Conservation (phyloP, 2,113 vertebrate genomes). For the Lycaon pictus region DNA sequence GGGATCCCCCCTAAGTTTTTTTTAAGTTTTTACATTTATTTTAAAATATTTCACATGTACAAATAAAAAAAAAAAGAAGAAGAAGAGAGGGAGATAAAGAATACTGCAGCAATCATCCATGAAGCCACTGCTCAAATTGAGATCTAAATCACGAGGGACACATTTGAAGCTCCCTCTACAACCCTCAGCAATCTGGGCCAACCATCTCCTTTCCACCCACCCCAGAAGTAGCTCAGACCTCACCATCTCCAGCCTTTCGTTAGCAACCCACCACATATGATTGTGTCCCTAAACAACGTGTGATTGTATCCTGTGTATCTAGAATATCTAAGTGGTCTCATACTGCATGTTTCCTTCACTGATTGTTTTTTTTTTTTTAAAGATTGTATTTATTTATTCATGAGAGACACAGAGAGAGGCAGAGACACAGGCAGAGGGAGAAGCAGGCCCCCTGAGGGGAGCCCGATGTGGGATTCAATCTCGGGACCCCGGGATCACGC, state of each 20-base stretch:
- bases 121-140: not conserved
- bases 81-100: not conserved
- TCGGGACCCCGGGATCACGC: too few relatives aligned
- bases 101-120: not conserved
- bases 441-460: too few relatives aligned
- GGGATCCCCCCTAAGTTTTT: not conserved
- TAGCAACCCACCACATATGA: not conserved
- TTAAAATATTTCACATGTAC: not conserved
- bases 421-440: too few relatives aligned
- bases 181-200: not conserved
- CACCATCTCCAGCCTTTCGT: not conserved
- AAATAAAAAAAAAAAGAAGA: not conserved
- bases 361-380: too few relatives aligned
- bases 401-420: too few relatives aligned
- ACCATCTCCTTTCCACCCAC: too few relatives aligned
- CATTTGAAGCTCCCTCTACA: not conserved
- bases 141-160: not conserved
- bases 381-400: too few relatives aligned
- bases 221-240: not conserved
- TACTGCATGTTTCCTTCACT: not conserved
- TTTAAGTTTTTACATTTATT: not conserved
- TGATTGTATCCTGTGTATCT: not conserved
- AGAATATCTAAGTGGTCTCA: accelerated
- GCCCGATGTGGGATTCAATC: too few relatives aligned
- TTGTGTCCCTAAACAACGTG: not conserved